These are phyloP conservation scores for Forbesichthys agassizii DNA, from an alignment of 2,113 vertebrate species.

Conservation along the genomic window DNA sequence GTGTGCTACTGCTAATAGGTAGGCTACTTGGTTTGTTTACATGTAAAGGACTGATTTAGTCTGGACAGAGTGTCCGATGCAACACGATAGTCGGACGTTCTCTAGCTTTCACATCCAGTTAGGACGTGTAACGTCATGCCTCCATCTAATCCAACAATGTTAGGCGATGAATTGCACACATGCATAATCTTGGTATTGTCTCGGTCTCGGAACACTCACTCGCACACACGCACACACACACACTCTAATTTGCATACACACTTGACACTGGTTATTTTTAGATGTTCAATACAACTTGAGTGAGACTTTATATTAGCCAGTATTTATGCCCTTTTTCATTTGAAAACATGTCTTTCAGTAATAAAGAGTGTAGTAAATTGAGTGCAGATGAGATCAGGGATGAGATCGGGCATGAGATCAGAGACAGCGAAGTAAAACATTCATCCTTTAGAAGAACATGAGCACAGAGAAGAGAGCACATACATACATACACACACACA, in stretches of 20 bases:
- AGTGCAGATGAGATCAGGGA: slow-evolving; percentile 89
- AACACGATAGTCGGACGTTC: too few species aligned
- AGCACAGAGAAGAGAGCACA: slow-evolving; percentile 31
- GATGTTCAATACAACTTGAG: slow-evolving; percentile 56
- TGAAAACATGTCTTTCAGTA: slow-evolving; percentile 75
- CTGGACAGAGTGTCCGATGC: too few species aligned
- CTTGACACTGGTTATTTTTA: slow-evolving; percentile 24
- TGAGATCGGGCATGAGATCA: slow-evolving; percentile 78
- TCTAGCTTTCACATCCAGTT: too few species aligned
- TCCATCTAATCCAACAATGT: too few species aligned
- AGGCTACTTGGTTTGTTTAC: too few species aligned
- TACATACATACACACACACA: slow-evolving; percentile 7
- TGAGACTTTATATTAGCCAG: slow-evolving; percentile 62
- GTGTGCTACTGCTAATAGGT: too few species aligned
- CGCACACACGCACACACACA: slow-evolving; percentile 40
- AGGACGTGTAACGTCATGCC: too few species aligned
- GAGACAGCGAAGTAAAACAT: slow-evolving; percentile 77
- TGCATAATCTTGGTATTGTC: not conserved
- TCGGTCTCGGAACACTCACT: not conserved
- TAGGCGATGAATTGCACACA: not conserved
- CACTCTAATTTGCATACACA: slow-evolving; percentile 70
- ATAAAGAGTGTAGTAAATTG: slow-evolving; percentile 89
- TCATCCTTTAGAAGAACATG: slow-evolving; percentile 20
- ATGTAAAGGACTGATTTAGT: too few species aligned
- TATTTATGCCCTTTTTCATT: slow-evolving; percentile 77